Conservation (phyloP, 2,113 vertebrate species). For the Petromus typicus region DNA sequence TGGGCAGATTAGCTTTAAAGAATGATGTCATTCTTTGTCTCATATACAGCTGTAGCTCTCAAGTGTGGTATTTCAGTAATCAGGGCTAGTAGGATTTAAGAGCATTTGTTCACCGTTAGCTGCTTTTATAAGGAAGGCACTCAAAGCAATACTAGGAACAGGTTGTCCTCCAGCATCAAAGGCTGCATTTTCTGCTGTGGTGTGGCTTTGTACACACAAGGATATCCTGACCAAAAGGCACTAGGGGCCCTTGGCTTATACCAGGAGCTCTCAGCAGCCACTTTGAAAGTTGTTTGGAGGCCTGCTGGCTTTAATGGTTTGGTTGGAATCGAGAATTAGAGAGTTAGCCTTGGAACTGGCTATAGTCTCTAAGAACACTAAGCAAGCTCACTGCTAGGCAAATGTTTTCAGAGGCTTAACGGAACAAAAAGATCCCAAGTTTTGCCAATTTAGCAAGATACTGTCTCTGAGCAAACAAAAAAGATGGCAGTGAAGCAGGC, state of each 20-base stretch:
- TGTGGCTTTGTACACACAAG: not conserved
- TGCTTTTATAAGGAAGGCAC: not conserved
- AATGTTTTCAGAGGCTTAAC: not conserved
- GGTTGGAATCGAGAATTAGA: not conserved
- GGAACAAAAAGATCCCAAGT: not conserved
- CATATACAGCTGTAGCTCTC: constrained; percentile 45
- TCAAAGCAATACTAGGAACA: constrained; percentile 40
- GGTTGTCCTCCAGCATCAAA: not conserved
- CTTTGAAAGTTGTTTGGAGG: not conserved
- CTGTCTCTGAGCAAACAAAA: not conserved
- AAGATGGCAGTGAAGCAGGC: too few species aligned
- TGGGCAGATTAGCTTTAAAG: not conserved
- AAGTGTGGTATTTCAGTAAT: constrained; percentile 53
- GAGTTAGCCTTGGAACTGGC: not conserved
- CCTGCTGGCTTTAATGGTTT: not conserved
- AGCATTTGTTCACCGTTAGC: not conserved
- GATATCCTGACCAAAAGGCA: not conserved
- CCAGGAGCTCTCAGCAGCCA: not conserved
- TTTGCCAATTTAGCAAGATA: not conserved
- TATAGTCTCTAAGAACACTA: not conserved
- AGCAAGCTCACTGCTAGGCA: not conserved
- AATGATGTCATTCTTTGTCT: not conserved
- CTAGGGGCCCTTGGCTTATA: not conserved
- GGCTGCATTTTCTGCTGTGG: constrained; percentile 18
- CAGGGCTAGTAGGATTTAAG: not conserved